These are phyloP conservation scores for Rhinichthys osculus DNA, from an alignment of 2,797 vertebrate species.

Conservation along the genomic window DNA sequence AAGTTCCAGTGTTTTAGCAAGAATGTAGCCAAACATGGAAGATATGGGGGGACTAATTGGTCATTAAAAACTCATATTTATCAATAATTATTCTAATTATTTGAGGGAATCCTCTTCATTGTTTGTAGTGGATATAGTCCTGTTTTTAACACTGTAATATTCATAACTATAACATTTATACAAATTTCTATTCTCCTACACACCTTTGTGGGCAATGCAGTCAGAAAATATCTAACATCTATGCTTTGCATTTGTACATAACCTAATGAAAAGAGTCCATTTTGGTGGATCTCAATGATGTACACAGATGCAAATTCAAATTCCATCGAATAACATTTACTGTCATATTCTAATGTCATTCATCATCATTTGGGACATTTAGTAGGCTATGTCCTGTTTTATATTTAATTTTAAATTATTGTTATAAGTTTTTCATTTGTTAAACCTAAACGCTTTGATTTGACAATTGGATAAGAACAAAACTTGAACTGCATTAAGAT, in stretches of 20 bases:
- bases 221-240: background rate
- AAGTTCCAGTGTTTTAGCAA: background rate
- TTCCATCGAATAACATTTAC: background rate
- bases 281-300: background rate
- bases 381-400: background rate
- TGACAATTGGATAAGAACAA: background rate
- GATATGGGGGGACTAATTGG: background rate
- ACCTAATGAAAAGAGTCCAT: background rate
- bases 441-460: background rate
- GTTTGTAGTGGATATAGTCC: background rate
- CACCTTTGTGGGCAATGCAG: background rate
- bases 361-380: background rate
- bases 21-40: background rate
- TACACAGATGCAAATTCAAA: background rate
- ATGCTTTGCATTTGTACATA: constrained; percentile 19
- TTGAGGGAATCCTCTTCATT: background rate
- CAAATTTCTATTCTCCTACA: background rate
- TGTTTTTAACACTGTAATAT: background rate
- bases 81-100: background rate
- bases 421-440: background rate
- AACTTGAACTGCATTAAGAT: background rate
- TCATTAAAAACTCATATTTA: background rate
- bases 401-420: background rate
- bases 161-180: background rate
- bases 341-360: background rate